These are phyloP conservation scores for Ursus arctos DNA, from an alignment of 2,113 vertebrate genomes.

Conservation along the genomic window DNA sequence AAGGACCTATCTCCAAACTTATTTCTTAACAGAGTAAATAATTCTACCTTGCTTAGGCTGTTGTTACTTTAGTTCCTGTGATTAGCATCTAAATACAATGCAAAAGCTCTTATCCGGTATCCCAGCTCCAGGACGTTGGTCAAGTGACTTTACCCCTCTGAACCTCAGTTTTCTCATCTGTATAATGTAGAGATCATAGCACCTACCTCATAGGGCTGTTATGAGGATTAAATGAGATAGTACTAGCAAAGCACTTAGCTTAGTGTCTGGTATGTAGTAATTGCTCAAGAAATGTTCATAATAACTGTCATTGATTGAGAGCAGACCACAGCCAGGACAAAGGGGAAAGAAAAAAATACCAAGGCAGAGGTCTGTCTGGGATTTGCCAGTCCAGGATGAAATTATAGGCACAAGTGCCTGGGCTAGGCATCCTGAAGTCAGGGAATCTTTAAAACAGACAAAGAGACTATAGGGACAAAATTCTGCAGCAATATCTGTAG, in stretches of 20 bases:
- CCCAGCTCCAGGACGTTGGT: background rate
- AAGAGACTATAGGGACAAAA: background rate
- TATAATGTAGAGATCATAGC: background rate
- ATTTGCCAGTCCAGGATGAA: background rate
- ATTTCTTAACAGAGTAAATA: background rate
- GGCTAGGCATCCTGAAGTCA: background rate
- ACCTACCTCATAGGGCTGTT: background rate
- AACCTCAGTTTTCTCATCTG: conserved; percentile 25
- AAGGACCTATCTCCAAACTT: background rate
- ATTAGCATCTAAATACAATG: background rate
- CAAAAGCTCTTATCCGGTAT: background rate
- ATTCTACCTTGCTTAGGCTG: background rate
- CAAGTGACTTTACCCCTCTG: background rate
- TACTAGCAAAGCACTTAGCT: background rate
- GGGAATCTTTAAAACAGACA: background rate
- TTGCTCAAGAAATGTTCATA: background rate
- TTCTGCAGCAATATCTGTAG: background rate
- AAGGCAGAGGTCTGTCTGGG: background rate
- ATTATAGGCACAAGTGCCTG: background rate
- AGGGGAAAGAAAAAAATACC: background rate
- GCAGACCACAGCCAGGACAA: background rate
- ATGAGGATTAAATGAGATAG: background rate
- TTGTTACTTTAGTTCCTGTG: background rate
- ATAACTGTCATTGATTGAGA: background rate
- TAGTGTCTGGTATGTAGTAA: background rate